phyloP scores from a whole-genome alignment of 2,113 vertebrate species.

The Microcebus murinus region DNA sequence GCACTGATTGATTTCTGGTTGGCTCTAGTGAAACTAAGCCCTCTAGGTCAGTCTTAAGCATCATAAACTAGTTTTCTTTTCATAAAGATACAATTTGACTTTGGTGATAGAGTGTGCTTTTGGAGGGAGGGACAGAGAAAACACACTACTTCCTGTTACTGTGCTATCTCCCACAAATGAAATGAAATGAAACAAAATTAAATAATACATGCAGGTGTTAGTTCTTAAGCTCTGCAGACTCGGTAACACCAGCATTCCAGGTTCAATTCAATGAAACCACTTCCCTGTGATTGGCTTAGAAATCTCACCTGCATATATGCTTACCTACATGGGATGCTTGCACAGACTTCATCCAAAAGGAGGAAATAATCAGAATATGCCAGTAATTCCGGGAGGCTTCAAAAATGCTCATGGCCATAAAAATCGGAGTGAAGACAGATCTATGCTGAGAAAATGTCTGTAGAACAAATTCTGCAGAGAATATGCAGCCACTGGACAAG shows the following conservation, averaged over 20 bases:
- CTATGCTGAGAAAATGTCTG: constrained; percentile 72
- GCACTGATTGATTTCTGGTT: neutral
- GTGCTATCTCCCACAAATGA: neutral
- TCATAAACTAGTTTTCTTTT: constrained; percentile 8
- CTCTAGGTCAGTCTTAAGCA: neutral
- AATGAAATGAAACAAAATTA: neutral
- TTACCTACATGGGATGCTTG: constrained; percentile 51
- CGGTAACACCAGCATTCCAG: no score
- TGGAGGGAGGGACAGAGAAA: neutral
- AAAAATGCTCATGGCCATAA: constrained; percentile 67
- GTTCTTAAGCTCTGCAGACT: neutral
- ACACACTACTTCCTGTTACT: neutral
- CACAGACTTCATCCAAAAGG: constrained; percentile 66
- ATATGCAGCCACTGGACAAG: constrained; percentile 74
- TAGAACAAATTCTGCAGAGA: constrained; percentile 81
- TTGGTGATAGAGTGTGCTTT: neutral
- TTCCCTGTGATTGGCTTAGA: neutral
- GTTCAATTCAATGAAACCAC: neutral
- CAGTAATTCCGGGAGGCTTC: constrained; percentile 71
- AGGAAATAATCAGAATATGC: constrained; percentile 68
- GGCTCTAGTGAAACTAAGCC: neutral
- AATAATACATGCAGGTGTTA: neutral
- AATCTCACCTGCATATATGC: neutral
- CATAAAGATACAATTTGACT: neutral
- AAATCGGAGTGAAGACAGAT: constrained; percentile 75